These are phyloP conservation scores for Eristalinus sepulchralis DNA, from an alignment of 2,888 invertebrate genomes.

Conservation along the genomic window DNA sequence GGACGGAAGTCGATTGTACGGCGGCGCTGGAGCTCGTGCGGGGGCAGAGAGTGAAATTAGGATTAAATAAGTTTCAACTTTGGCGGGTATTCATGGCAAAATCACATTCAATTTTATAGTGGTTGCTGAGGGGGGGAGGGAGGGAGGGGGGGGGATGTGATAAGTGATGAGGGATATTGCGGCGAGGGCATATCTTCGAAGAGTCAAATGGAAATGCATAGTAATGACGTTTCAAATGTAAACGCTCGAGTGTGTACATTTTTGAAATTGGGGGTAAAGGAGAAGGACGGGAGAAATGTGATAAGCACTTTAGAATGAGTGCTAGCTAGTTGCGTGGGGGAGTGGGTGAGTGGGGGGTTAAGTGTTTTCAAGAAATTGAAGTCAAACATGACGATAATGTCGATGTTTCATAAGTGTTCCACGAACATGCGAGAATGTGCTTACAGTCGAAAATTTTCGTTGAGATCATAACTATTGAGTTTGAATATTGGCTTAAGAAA, in stretches of 20 bases:
- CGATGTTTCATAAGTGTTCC: background rate
- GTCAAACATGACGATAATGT: background rate
- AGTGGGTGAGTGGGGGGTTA: background rate
- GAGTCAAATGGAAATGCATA: slow-evolving; percentile 1
- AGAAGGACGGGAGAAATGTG: background rate
- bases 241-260: background rate
- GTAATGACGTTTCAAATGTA: background rate
- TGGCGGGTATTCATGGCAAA: background rate
- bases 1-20: background rate
- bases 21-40: background rate
- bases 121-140: background rate
- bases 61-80: background rate
- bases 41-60: background rate
- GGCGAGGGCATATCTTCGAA: background rate
- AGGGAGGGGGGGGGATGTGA: background rate
- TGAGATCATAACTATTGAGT: background rate
- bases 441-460: background rate
- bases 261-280: background rate
- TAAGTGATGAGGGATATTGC: background rate
- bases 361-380: background rate
- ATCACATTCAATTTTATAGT: background rate
- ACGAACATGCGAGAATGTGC: background rate
- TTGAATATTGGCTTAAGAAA: background rate
- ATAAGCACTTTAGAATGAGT: background rate
- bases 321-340: background rate